Evolutionary conservation across 2,113 vertebrate species (phyloP).

Genomic region (Podocnemis expansa): DNA sequence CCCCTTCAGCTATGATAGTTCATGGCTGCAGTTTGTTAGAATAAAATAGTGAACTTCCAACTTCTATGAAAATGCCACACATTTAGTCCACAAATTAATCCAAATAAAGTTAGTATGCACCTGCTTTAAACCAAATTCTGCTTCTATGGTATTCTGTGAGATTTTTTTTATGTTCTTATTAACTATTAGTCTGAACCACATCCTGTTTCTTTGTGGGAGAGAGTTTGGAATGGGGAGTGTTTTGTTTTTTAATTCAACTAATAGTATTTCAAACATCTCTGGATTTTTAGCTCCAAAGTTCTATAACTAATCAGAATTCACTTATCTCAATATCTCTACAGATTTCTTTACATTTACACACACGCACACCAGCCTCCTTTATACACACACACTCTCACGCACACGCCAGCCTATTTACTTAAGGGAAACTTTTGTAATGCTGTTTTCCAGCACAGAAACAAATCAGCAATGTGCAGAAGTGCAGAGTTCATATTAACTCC

Average conservation of each 20-base stretch:
- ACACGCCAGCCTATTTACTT: neutral
- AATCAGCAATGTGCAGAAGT: slow-evolving; percentile 33
- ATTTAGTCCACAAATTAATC: slow-evolving; percentile 7
- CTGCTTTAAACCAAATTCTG: slow-evolving; percentile 41
- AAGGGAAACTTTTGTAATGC: neutral
- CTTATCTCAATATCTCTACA: slow-evolving; percentile 27
- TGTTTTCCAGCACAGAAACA: slow-evolving; percentile 57
- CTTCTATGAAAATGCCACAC: slow-evolving; percentile 49
- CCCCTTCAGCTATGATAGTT: neutral
- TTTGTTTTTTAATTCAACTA: neutral
- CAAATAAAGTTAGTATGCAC: slow-evolving; percentile 56
- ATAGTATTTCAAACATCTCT: slow-evolving; percentile 28
- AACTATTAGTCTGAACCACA: slow-evolving; percentile 61
- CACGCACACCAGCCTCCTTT: slow-evolving; percentile 9
- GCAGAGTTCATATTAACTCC: slow-evolving; percentile 31
- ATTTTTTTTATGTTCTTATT: neutral
- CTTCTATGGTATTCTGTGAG: neutral
- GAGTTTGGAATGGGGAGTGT: too few species aligned
- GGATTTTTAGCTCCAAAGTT: slow-evolving; percentile 46
- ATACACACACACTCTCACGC: slow-evolving; percentile 17
- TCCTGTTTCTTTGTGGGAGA: slow-evolving; percentile 2
- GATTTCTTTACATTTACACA: slow-evolving; percentile 52
- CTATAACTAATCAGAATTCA: slow-evolving; percentile 48
- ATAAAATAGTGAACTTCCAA: slow-evolving; percentile 44
- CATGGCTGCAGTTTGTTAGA: slow-evolving; percentile 33